A percentile compares a stretch with the other conserved stretches of the same genome.
Evolutionary conservation across 2,888 invertebrate species (phyloP).

Genomic region (Atethmia centrago): DNA sequence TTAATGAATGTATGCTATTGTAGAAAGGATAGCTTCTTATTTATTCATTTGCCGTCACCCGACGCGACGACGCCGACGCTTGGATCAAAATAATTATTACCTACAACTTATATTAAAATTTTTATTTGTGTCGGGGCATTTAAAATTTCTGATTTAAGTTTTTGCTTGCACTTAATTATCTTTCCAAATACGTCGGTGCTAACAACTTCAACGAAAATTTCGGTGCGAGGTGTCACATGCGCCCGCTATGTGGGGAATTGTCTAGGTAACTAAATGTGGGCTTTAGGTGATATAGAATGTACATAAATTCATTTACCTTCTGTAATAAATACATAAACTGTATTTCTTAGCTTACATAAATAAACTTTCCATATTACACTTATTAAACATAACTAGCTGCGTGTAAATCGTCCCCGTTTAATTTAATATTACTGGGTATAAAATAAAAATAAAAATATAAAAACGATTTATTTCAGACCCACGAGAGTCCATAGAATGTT

Average conservation of each 20-base stretch:
- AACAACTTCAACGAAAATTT: neutral
- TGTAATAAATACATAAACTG: neutral
- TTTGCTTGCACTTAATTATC: neutral
- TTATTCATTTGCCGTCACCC: too few relatives aligned
- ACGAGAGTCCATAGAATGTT: too few relatives aligned
- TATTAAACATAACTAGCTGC: conserved; percentile 11
- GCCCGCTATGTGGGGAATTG: too few relatives aligned
- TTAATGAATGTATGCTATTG: too few relatives aligned
- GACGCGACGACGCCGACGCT: too few relatives aligned
- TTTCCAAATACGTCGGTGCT: neutral
- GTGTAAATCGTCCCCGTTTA: conserved; percentile 32
- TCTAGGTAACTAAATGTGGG: neutral
- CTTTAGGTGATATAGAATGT: neutral
- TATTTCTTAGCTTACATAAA: neutral
- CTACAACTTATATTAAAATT: too few relatives aligned
- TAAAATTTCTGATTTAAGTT: too few relatives aligned
- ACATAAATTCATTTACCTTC: neutral
- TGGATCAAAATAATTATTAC: too few relatives aligned
- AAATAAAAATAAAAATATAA: too few relatives aligned
- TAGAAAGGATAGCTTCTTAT: too few relatives aligned
- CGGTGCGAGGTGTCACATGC: neutral
- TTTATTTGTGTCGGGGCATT: too few relatives aligned
- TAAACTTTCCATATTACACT: conserved; percentile 10
- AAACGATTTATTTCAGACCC: too few relatives aligned
- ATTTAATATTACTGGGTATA: conserved; percentile 53